phyloP scores from a whole-genome alignment of 2,888 invertebrate species.

The Macaria liturata region DNA sequence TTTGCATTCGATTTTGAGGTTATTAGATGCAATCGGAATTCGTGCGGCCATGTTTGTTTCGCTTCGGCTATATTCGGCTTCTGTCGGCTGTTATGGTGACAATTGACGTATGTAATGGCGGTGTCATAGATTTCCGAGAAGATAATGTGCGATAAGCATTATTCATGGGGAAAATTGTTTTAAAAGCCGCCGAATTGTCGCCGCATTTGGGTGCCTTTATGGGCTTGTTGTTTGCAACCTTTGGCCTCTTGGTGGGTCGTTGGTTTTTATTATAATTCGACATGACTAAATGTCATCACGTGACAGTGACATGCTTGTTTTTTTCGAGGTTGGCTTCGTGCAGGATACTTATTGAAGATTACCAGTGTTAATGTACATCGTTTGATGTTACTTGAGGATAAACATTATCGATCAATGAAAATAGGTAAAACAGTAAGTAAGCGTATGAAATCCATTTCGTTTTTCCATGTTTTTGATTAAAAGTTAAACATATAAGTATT shows the following conservation, averaged over 20 bases:
- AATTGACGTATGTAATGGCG: conserved; percentile 66
- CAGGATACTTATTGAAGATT: background rate
- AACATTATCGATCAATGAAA: no score
- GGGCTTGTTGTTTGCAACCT: conserved; percentile 33
- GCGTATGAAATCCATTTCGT: no score
- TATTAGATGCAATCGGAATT: conserved; percentile 83
- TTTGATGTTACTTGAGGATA: no score
- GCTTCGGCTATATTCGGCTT: conserved; percentile 68
- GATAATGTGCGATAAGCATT: conserved; percentile 49
- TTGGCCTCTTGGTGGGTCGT: conserved; percentile 17
- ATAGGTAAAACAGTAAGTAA: no score
- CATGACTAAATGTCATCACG: conserved; percentile 9
- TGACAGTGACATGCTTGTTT: conserved; percentile 7
- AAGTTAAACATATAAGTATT: no score
- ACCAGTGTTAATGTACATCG: background rate
- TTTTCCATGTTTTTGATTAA: no score
- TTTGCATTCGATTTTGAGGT: conserved; percentile 82
- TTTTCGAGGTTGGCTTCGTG: background rate
- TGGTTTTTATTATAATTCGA: conserved; percentile 20
- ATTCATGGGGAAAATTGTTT: conserved; percentile 57
- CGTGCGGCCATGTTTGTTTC: conserved; percentile 73
- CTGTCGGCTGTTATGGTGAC: conserved; percentile 59
- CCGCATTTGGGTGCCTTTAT: conserved; percentile 36
- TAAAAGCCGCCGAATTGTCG: conserved; percentile 42
- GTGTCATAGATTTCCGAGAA: conserved; percentile 69